Evolutionary conservation across 2,888 invertebrate species (phyloP).

Genomic region (Acholoe squamosa): DNA sequence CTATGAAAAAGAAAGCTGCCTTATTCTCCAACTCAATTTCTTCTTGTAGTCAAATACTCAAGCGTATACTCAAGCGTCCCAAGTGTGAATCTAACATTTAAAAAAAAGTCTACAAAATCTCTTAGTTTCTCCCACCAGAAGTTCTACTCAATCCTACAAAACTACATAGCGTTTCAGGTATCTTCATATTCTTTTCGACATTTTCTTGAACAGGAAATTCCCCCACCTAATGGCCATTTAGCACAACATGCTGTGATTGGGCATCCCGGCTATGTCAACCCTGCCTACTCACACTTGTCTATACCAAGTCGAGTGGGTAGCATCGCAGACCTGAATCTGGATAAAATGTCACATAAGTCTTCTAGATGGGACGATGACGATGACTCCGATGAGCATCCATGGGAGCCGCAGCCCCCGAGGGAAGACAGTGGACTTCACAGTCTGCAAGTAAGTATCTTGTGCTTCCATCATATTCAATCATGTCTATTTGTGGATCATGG

Average conservation of each 20-base stretch:
- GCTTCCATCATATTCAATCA: no score
- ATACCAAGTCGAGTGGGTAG: slow-evolving; percentile 65
- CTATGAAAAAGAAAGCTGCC: no score
- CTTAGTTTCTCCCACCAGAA: no score
- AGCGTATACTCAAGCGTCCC: no score
- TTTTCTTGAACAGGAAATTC: slow-evolving; percentile 61
- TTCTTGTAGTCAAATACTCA: no score
- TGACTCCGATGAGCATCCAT: slow-evolving; percentile 70
- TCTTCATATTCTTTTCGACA: no score
- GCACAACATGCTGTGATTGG: slow-evolving; percentile 5
- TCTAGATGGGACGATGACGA: slow-evolving; percentile 73
- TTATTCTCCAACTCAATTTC: no score
- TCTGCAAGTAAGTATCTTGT: slow-evolving; percentile 65
- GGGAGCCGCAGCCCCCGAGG: slow-evolving; percentile 20
- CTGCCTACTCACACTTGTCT: slow-evolving; percentile 73
- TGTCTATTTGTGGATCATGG: no score
- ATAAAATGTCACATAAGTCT: slow-evolving; percentile 70
- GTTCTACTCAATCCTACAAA: no score
- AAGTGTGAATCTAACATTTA: no score
- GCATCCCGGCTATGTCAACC: slow-evolving; percentile 75
- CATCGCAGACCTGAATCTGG: slow-evolving; percentile 70
- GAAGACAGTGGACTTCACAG: slow-evolving; percentile 78
- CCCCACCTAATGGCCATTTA: slow-evolving; percentile 16
- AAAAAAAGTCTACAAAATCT: no score
- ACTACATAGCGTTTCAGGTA: no score